Percentiles rank a stretch among this genome's conserved stretches.
Evolutionary conservation across 2,113 vertebrate genomes (phyloP).

Genomic region (Cyanistes caeruleus): DNA sequence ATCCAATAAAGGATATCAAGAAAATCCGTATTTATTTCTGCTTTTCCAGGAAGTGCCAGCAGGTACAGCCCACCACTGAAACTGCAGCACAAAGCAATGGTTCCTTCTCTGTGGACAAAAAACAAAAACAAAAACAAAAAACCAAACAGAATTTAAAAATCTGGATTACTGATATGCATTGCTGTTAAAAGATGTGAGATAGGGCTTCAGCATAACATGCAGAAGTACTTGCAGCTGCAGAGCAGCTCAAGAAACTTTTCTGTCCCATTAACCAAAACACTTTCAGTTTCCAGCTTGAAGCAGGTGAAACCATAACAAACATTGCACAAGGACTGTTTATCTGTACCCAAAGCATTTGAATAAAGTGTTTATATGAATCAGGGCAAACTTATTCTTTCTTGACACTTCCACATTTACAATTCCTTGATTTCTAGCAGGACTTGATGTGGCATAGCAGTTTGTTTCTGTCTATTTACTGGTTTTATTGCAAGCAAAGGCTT

Average conservation of each 20-base stretch:
- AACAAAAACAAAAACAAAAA: not conserved
- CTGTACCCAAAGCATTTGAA: conserved; percentile 20
- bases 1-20: not conserved
- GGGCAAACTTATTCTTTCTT: not conserved
- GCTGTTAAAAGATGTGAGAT: not conserved
- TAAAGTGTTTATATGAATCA: conserved; percentile 38
- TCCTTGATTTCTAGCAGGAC: not conserved
- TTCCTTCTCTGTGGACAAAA: not conserved
- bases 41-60: not conserved
- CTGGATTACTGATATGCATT: not conserved
- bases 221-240: not conserved
- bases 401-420: not conserved
- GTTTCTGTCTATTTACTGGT: not conserved
- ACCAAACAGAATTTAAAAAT: not conserved
- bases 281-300: conserved; percentile 15
- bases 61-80: not conserved
- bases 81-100: not conserved
- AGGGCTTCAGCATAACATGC: not conserved
- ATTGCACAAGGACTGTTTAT: conserved; percentile 53
- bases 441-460: not conserved
- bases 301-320: conserved; percentile 51
- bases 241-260: not conserved
- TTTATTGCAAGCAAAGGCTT: not conserved
- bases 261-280: conserved; percentile 5
- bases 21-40: not conserved